phyloP scores from a whole-genome alignment of 2,888 invertebrate genomes.

The Andrena bucephala region DNA sequence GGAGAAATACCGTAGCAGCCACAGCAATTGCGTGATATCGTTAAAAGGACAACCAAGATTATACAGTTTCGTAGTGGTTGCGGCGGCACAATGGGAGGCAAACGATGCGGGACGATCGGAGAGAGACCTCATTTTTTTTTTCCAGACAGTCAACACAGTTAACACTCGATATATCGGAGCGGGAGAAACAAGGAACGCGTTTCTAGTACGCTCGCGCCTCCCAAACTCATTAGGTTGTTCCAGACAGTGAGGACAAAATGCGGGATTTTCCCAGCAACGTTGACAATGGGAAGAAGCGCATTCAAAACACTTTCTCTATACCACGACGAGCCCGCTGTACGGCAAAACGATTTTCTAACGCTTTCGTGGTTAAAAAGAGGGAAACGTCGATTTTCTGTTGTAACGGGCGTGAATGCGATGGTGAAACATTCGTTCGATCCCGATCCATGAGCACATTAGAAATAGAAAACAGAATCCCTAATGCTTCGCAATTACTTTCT shows the following conservation, averaged over 20 bases:
- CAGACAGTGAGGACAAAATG: slow-evolving; percentile 81
- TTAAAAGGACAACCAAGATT: not conserved
- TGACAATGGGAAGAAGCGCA: slow-evolving; percentile 1
- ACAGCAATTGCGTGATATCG: not conserved
- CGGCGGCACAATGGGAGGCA: slow-evolving; percentile 70
- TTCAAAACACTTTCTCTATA: not conserved
- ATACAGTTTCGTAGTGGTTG: slow-evolving; percentile 5
- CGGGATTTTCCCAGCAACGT: slow-evolving; percentile 26
- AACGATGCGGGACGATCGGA: slow-evolving; percentile 65
- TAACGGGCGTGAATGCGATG: not conserved
- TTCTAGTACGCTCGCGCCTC: slow-evolving; percentile 69
- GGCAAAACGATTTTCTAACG: not conserved
- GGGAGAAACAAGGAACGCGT: slow-evolving; percentile 18
- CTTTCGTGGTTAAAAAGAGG: not conserved
- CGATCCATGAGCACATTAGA: not conserved
- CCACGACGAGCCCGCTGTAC: not conserved
- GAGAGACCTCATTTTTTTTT: not conserved
- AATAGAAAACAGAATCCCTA: not conserved
- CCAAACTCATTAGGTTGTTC: slow-evolving; percentile 84
- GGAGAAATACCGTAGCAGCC: not conserved
- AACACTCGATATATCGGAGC: slow-evolving; percentile 21
- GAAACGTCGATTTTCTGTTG: not conserved
- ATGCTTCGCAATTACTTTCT: not conserved
- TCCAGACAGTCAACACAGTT: slow-evolving; percentile 19
- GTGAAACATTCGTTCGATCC: not conserved